phyloP scores from a whole-genome alignment of 2,113 vertebrate genomes.

The Eulemur macaco region DNA sequence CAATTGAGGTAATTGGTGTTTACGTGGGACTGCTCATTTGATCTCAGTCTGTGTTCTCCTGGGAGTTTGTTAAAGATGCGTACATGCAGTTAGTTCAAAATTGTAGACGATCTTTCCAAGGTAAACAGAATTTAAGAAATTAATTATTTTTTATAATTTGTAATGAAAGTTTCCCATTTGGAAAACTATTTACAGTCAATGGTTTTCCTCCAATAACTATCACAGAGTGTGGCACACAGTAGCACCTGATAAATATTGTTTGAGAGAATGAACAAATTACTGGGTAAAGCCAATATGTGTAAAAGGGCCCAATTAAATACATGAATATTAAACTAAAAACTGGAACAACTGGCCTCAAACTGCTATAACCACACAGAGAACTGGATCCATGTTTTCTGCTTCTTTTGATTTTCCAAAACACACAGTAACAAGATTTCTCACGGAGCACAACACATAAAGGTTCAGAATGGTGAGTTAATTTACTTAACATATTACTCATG shows the following conservation, averaged over 20 bases:
- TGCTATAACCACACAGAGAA: not conserved
- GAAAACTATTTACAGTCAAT: not conserved
- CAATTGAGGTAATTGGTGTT: not conserved
- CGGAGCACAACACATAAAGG: not conserved
- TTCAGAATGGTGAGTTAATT: not conserved
- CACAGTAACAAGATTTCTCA: not conserved
- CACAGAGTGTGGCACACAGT: not conserved
- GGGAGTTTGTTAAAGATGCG: not conserved
- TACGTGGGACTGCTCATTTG: not conserved
- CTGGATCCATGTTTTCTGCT: not conserved
- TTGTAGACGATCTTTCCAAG: not conserved
- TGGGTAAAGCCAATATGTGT: not conserved
- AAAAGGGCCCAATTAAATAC: not conserved
- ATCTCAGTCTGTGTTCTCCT: not conserved
- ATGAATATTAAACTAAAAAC: not conserved
- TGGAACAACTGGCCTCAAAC: not conserved
- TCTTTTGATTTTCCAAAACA: not conserved
- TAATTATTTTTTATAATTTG: not conserved
- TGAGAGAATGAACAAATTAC: not conserved
- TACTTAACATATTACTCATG: not conserved
- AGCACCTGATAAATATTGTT: not conserved
- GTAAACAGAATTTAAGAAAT: not conserved
- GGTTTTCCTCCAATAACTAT: not conserved
- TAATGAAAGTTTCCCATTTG: conserved; percentile 12
- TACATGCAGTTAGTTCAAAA: not conserved